Conservation (phyloP, 2,888 invertebrate species). For the Heliconius erato region DNA sequence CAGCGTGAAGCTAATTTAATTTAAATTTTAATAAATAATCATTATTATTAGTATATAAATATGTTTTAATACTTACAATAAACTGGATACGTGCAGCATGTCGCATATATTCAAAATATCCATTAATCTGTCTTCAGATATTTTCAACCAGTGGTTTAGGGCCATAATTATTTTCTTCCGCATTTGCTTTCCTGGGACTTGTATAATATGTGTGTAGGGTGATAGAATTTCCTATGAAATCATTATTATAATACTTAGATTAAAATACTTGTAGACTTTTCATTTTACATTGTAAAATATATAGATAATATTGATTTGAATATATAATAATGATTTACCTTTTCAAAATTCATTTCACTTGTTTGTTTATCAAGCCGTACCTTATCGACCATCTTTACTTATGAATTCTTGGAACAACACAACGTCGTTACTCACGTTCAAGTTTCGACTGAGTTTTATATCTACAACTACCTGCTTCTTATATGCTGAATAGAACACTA, state of each 20-base stretch:
- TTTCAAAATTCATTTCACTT: background rate
- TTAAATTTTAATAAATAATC: too few species aligned
- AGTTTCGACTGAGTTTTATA: background rate
- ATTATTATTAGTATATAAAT: too few species aligned
- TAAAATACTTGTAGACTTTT: too few species aligned
- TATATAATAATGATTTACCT: background rate
- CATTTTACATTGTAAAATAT: too few species aligned
- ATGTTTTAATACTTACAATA: background rate
- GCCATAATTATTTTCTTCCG: background rate
- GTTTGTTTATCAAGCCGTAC: too few species aligned
- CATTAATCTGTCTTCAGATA: background rate
- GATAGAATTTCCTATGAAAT: constrained; percentile 2
- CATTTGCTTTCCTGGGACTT: background rate
- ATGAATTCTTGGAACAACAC: background rate
- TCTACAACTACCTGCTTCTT: background rate
- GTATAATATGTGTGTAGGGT: constrained; percentile 18
- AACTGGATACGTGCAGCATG: constrained; percentile 11
- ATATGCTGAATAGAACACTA: background rate
- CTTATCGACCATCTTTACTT: background rate
- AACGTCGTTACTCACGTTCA: background rate
- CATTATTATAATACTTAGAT: too few species aligned
- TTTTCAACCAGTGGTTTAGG: constrained; percentile 17
- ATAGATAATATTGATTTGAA: background rate
- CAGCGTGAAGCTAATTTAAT: too few species aligned
- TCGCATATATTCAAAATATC: background rate